Percentiles rank a stretch among this genome's conserved stretches.
Evolutionary conservation across 2,888 invertebrate species (phyloP).

Genomic region (Leptinotarsa tumamoca): DNA sequence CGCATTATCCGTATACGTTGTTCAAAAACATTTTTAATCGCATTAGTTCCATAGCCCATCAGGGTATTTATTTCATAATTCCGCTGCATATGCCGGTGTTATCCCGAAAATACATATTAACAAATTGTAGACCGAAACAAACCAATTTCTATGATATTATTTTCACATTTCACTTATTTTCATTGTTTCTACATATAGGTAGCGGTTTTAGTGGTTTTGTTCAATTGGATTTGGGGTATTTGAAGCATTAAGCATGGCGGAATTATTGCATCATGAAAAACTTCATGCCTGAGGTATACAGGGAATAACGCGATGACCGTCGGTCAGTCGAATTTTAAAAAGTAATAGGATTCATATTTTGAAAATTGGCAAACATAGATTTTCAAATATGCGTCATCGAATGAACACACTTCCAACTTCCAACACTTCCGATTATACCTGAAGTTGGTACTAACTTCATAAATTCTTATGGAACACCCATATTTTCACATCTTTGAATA

Average conservation of each 20-base stretch:
- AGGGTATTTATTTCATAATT: conserved; percentile 58
- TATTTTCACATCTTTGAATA: no score
- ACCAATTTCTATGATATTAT: conserved; percentile 43
- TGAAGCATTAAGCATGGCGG: no score
- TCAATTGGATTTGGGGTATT: conserved; percentile 9
- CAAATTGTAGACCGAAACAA: conserved; percentile 44
- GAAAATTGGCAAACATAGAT: no score
- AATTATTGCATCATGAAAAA: background rate
- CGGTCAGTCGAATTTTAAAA: no score
- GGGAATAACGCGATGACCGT: no score
- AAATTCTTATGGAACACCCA: no score
- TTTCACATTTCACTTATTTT: conserved; percentile 40
- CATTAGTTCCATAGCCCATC: conserved; percentile 52
- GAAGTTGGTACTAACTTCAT: no score
- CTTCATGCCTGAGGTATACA: no score
- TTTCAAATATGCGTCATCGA: no score
- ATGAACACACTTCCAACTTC: no score
- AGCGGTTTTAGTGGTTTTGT: conserved; percentile 16
- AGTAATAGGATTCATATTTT: no score
- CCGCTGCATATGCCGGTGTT: conserved; percentile 45
- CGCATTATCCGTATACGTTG: conserved; percentile 43
- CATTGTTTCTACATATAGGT: conserved; percentile 38
- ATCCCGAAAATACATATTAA: conserved; percentile 43
- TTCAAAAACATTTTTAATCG: conserved; percentile 58
- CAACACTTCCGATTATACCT: no score